These are phyloP conservation scores for Ameiurus melas DNA, from an alignment of 2,113 vertebrate species.

Conservation along the genomic window DNA sequence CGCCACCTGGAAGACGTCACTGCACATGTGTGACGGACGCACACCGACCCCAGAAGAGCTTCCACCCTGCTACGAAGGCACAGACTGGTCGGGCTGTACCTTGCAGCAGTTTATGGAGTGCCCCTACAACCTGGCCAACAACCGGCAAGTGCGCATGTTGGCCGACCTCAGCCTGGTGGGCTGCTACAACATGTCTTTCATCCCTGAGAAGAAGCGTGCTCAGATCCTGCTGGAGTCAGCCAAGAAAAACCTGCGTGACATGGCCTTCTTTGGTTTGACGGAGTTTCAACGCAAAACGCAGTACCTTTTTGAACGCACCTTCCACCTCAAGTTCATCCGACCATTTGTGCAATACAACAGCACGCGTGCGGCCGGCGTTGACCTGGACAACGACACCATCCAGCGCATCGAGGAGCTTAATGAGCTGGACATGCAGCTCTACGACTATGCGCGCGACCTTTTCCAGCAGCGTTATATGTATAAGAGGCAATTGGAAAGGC, in stretches of 20 bases:
- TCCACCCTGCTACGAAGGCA: constrained; percentile 95
- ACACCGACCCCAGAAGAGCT: constrained; percentile 95
- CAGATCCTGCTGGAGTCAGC: constrained; percentile 95
- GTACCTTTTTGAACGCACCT: constrained; percentile 97
- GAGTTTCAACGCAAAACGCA: constrained; percentile 99
- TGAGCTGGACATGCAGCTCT: constrained; percentile 96
- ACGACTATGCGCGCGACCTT: constrained; percentile 97
- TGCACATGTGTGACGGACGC: constrained; percentile 98
- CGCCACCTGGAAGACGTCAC: constrained; percentile 96
- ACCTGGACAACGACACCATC: constrained; percentile 88
- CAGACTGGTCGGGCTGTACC: constrained; percentile 96
- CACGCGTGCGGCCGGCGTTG: constrained; percentile 92
- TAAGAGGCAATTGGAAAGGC: constrained; percentile 89
- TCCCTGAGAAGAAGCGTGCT: constrained; percentile 90
- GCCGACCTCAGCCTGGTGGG: constrained; percentile 96
- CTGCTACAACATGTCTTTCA: constrained; percentile 99
- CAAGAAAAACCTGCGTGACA: constrained; percentile 96
- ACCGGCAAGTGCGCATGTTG: constrained; percentile 96
- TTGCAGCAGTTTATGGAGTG: constrained; percentile 99
- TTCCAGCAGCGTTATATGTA: constrained; percentile 99
- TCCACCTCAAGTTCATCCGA: constrained; percentile 93
- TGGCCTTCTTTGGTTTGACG: constrained; percentile 98
- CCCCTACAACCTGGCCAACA: constrained; percentile 96
- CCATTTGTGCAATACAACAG: constrained; percentile 99
- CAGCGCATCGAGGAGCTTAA: constrained; percentile 95